Evolutionary conservation across 2,113 vertebrate species (phyloP).

Genomic region (Micronisus gabar): DNA sequence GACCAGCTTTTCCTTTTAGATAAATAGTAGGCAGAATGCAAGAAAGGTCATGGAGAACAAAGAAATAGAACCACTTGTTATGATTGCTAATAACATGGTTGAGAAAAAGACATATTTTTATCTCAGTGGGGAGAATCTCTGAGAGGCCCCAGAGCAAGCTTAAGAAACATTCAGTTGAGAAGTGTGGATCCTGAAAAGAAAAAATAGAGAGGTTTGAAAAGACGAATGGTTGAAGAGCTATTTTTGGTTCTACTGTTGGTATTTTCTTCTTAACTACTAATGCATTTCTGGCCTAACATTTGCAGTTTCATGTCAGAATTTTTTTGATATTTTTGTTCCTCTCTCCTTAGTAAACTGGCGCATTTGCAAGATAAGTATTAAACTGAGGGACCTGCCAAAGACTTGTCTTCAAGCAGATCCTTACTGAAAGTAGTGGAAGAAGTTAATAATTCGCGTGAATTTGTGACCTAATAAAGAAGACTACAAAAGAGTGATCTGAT

Average conservation of each 20-base stretch:
- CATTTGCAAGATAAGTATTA: neutral
- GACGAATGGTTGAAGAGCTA: neutral
- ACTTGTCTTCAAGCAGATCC: neutral
- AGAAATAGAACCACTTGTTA: neutral
- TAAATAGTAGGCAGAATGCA: neutral
- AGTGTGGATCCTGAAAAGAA: neutral
- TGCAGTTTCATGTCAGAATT: neutral
- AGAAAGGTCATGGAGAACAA: neutral
- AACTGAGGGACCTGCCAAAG: neutral
- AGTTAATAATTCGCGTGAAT: neutral
- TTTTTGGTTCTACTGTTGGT: neutral
- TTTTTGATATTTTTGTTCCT: neutral
- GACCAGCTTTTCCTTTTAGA: neutral
- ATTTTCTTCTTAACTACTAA: slow-evolving; percentile 2
- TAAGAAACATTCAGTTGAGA: neutral
- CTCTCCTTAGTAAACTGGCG: neutral
- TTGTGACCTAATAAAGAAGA: neutral
- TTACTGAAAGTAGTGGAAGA: neutral
- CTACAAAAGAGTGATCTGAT: neutral
- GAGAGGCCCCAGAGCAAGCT: neutral
- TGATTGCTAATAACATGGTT: neutral
- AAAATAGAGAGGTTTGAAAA: neutral
- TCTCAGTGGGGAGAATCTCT: neutral
- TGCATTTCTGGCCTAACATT: neutral
- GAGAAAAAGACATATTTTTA: neutral